These are phyloP conservation scores for Chymomyza costata DNA, from an alignment of 1,140 invertebrate species.

Conservation along the genomic window DNA sequence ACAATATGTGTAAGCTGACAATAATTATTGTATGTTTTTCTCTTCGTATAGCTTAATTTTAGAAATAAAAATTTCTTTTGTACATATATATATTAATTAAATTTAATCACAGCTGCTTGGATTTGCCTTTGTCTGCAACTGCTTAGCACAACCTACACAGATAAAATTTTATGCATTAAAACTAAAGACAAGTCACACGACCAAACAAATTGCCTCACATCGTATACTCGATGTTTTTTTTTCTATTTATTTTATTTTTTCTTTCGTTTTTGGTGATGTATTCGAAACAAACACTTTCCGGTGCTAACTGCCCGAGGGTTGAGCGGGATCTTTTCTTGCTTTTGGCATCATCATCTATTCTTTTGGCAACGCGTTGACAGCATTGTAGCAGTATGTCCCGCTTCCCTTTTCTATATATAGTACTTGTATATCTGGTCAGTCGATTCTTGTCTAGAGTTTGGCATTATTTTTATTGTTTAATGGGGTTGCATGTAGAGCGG, in stretches of 20 bases:
- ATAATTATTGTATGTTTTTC: too few relatives aligned
- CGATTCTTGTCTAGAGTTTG: too few relatives aligned
- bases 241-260: not conserved
- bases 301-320: not conserved
- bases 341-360: constrained; percentile 7
- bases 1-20: too few relatives aligned
- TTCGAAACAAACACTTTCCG: constrained; percentile 29
- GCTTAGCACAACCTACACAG: too few relatives aligned
- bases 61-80: not conserved
- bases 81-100: not conserved
- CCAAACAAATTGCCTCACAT: constrained; percentile 4
- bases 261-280: not conserved
- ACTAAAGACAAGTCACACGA: constrained; percentile 43
- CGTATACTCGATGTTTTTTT: constrained; percentile 3
- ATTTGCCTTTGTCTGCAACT: too few relatives aligned
- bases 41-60: too few relatives aligned
- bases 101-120: too few relatives aligned
- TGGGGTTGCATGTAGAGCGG: too few relatives aligned
- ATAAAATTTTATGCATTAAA: too few relatives aligned
- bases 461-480: too few relatives aligned
- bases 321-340: constrained; percentile 3
- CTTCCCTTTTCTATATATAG: constrained; percentile 28
- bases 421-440: too few relatives aligned
- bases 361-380: constrained; percentile 35
- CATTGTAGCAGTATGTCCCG: constrained; percentile 34